Conservation (phyloP, 2,888 invertebrate genomes). For the Drosophila picticornis region DNA sequence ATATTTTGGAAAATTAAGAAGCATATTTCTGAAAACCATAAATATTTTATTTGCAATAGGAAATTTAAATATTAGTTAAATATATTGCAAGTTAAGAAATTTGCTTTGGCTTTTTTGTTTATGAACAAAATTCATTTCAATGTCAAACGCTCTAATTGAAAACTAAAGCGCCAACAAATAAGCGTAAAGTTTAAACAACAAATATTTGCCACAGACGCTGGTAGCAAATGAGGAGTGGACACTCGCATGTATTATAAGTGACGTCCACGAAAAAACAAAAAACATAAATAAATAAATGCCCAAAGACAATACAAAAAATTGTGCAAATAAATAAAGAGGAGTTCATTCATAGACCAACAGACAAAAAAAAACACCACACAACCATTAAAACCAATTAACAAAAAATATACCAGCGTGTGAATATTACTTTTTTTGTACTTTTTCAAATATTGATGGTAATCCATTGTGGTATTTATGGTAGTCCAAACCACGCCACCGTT, state of each 20-base stretch:
- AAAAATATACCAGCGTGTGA: slow-evolving; percentile 62
- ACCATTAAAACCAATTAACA: slow-evolving; percentile 26
- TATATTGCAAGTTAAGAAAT: background rate
- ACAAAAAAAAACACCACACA: slow-evolving; percentile 12
- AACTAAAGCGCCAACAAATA: slow-evolving; percentile 20
- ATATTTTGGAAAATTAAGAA: too few relatives aligned
- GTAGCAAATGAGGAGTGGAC: slow-evolving; percentile 37
- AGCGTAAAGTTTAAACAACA: slow-evolving; percentile 32
- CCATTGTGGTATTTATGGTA: slow-evolving; percentile 28
- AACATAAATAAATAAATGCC: slow-evolving; percentile 6
- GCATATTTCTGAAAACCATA: too few relatives aligned
- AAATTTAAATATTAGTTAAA: background rate
- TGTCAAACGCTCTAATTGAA: slow-evolving; percentile 49
- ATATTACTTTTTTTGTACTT: slow-evolving; percentile 26
- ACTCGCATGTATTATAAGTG: slow-evolving; percentile 57
- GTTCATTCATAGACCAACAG: slow-evolving; percentile 57
- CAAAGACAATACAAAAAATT: slow-evolving; percentile 23
- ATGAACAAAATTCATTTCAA: slow-evolving; percentile 29
- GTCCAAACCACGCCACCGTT: slow-evolving; percentile 65
- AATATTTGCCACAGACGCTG: slow-evolving; percentile 64
- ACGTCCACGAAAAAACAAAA: slow-evolving; percentile 51
- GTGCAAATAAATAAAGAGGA: slow-evolving; percentile 47
- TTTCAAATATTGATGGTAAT: slow-evolving; percentile 5
- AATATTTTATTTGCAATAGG: background rate
- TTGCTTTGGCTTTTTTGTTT: background rate